Evolutionary conservation across 2,113 vertebrate species (phyloP).

Genomic region (Macaca mulatta): DNA sequence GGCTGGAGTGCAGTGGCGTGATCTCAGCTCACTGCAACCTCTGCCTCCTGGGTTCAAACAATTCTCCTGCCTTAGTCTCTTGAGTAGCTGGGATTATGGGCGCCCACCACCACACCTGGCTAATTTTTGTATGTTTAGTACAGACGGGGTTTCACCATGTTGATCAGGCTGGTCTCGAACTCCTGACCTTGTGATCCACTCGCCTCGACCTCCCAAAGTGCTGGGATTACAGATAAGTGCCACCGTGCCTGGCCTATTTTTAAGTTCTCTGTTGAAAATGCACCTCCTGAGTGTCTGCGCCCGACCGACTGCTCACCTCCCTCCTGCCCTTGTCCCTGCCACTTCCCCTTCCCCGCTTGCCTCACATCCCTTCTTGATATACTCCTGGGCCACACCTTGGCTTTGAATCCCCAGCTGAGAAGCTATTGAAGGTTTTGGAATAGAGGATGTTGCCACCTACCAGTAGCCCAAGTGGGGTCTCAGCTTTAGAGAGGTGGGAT

Average conservation of each 20-base stretch:
- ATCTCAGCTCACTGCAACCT: too few species aligned
- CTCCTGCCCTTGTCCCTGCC: neutral
- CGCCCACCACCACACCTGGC: too few species aligned
- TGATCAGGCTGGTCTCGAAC: too few species aligned
- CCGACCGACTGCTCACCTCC: neutral
- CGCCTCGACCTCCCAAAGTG: too few species aligned
- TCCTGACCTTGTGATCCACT: too few species aligned
- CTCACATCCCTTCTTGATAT: neutral
- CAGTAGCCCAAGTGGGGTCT: neutral
- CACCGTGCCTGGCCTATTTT: neutral
- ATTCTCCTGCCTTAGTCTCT: too few species aligned
- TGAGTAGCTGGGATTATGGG: too few species aligned
- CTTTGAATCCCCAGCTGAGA: neutral
- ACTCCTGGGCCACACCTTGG: neutral
- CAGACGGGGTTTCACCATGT: too few species aligned
- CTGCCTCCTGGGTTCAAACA: too few species aligned
- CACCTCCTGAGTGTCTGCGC: neutral
- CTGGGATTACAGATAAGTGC: too few species aligned
- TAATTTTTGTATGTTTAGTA: too few species aligned
- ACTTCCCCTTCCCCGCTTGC: rapidly evolving
- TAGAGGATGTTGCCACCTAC: neutral
- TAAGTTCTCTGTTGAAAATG: neutral
- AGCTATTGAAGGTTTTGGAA: neutral
- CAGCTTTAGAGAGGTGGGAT: neutral
- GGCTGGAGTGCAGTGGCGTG: too few species aligned